Evolutionary conservation across 1,140 invertebrate species (phyloP).

Genomic region (Heterodera carotae): DNA sequence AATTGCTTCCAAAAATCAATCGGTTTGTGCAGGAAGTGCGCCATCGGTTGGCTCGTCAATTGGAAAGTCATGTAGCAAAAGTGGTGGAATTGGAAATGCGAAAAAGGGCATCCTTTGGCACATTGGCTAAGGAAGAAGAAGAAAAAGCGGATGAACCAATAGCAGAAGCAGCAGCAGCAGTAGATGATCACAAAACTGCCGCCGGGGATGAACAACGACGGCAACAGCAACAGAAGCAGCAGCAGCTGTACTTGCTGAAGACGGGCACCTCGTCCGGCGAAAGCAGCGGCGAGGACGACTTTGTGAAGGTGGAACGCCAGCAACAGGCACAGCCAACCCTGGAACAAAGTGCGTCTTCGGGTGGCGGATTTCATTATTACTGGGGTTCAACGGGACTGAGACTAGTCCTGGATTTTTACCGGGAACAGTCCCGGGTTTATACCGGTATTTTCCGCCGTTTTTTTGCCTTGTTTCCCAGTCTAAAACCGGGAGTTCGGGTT

Average conservation of each 20-base stretch:
- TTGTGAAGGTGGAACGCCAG: slow-evolving; percentile 19
- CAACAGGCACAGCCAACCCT: background rate
- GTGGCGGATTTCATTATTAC: too few relatives aligned
- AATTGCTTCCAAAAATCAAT: background rate
- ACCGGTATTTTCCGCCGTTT: too few relatives aligned
- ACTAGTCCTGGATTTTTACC: too few relatives aligned
- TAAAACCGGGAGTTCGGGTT: too few relatives aligned
- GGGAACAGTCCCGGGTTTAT: too few relatives aligned
- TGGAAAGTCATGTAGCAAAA: slow-evolving; percentile 21
- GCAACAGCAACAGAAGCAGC: too few relatives aligned
- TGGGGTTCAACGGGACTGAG: too few relatives aligned
- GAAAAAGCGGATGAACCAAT: background rate
- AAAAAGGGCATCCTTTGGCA: slow-evolving; percentile 10
- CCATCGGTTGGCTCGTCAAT: slow-evolving; percentile 25
- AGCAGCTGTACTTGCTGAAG: background rate
- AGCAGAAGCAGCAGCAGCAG: background rate
- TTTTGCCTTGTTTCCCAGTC: too few relatives aligned
- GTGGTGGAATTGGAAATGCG: slow-evolving; percentile 20
- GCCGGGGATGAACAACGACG: background rate
- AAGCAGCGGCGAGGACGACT: slow-evolving; percentile 16
- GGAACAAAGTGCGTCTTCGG: background rate
- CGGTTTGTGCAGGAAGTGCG: slow-evolving; percentile 19
- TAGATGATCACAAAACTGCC: background rate
- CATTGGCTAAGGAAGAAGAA: background rate
- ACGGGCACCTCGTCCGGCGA: slow-evolving; percentile 14